Evolutionary conservation across 2,113 vertebrate species (phyloP).

Genomic region (Heloderma charlesbogerti): DNA sequence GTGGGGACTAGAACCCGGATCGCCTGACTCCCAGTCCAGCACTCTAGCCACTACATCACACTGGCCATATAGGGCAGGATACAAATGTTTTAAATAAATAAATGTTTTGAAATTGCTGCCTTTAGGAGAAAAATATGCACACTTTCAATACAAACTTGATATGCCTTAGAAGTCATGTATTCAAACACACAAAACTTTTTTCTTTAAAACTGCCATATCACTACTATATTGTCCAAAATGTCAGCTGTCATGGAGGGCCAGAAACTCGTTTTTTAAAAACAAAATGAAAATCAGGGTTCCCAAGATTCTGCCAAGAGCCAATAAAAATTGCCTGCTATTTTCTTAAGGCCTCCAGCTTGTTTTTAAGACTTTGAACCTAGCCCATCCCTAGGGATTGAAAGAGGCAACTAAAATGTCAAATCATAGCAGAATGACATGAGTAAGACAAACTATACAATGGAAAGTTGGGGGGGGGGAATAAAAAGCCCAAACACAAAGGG

Average conservation of each 20-base stretch:
- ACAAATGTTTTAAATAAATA: too few relatives aligned
- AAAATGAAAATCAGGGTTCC: not conserved
- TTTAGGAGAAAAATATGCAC: not conserved
- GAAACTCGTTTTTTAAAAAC: not conserved
- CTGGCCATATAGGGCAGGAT: too few relatives aligned
- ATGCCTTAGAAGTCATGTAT: not conserved
- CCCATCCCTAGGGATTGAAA: not conserved
- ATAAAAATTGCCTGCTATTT: too few relatives aligned
- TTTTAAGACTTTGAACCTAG: not conserved
- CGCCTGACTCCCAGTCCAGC: too few relatives aligned
- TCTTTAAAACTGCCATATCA: too few relatives aligned
- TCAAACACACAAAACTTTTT: not conserved
- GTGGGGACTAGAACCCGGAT: too few relatives aligned
- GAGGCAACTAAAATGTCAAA: not conserved
- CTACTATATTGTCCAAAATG: too few relatives aligned
- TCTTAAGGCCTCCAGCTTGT: not conserved
- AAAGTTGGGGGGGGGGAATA: not conserved
- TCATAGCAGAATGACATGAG: not conserved
- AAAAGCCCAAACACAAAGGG: not conserved
- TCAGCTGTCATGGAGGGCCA: not conserved
- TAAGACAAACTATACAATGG: not conserved
- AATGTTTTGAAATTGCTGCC: not conserved
- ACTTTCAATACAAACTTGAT: not conserved
- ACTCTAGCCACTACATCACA: too few relatives aligned
- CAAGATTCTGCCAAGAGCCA: not conserved